phyloP scores from a whole-genome alignment of 2,113 vertebrate species.

The Opisthocomus hoazin region DNA sequence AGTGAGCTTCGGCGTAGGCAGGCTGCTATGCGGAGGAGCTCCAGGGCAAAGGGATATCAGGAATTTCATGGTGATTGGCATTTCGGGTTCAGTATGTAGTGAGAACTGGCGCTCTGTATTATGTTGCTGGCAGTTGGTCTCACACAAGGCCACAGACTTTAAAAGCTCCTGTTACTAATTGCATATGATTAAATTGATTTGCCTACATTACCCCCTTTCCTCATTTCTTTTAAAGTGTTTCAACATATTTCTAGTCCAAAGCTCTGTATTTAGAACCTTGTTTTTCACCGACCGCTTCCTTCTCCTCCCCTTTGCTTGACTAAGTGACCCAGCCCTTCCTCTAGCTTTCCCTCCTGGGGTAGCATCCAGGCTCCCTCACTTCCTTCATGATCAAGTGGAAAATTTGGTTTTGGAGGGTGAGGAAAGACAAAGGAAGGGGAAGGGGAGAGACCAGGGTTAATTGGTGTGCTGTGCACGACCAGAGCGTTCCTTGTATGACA shows the following conservation, averaged over 20 bases:
- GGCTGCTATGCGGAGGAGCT: background rate
- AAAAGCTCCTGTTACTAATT: background rate
- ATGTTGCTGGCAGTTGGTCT: background rate
- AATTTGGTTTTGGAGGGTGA: background rate
- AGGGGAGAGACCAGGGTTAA: background rate
- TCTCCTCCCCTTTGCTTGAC: conserved; percentile 39
- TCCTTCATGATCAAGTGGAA: conserved; percentile 15
- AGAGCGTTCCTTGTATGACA: background rate
- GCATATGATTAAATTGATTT: background rate
- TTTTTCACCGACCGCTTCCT: conserved; percentile 49
- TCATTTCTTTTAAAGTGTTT: background rate
- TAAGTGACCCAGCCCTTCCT: conserved; percentile 59
- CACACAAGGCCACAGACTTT: background rate
- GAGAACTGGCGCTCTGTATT: background rate
- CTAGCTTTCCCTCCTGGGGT: background rate
- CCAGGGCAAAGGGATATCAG: background rate
- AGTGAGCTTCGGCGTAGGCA: background rate
- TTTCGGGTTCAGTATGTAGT: background rate
- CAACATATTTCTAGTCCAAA: background rate
- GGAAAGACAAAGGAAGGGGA: background rate
- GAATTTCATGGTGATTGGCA: background rate
- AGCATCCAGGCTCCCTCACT: conserved; percentile 8
- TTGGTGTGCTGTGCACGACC: background rate
- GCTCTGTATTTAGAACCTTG: background rate
- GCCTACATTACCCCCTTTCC: background rate